Evolutionary conservation across 1,140 invertebrate genomes (phyloP), one percentile per base, ranked within the genome.

Genomic region (Brachystomella parvula): DNA sequence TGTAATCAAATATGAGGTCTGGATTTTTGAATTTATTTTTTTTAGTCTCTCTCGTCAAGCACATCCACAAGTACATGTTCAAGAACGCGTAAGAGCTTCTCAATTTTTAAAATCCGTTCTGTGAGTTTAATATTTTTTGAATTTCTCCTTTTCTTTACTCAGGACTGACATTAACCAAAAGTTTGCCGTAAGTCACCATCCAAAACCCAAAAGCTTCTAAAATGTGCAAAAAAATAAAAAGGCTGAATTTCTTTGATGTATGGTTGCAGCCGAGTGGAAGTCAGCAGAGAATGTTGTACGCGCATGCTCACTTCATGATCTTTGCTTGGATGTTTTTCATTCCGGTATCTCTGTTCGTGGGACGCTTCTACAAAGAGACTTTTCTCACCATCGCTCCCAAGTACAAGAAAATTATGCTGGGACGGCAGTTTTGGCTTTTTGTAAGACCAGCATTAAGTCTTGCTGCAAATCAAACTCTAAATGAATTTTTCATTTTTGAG

Each of bases 291-390:
- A 9, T 44, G 9, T n/a, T 44, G 9, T 44, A 12, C 39, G 39
- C 49, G 6, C 49, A 56, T 56, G 49, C 49, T 15, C 24, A 56
- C 24, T 6, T 56, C 12, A 56, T 56, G 49, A 56, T 56, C 12
- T 56, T 56, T 15, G 24, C 49, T 17, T 56, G 49, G 49, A 56
- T 56, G 49, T 56, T 56, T 21, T 24, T 56, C 12, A 24, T 56
- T 15, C 49, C 49, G 3, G 24, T 56, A 12, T 9, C 49, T 26
- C 6, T 19, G 9, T 56, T 56, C 49, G 24, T 56, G 6, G 49
- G 12, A 19, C 12, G 49, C 12, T 56, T 12, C 24, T 56, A 56
- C 24, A 56, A 56, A 26, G 49, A 56, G 24, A 17, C 15, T 9
- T 56, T 19, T 26, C 49, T 56, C 39, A 44, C 9, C 39, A 44